Evolutionary conservation across 2,888 invertebrate genomes (phyloP).

Genomic region (Tenthredo distinguenda): DNA sequence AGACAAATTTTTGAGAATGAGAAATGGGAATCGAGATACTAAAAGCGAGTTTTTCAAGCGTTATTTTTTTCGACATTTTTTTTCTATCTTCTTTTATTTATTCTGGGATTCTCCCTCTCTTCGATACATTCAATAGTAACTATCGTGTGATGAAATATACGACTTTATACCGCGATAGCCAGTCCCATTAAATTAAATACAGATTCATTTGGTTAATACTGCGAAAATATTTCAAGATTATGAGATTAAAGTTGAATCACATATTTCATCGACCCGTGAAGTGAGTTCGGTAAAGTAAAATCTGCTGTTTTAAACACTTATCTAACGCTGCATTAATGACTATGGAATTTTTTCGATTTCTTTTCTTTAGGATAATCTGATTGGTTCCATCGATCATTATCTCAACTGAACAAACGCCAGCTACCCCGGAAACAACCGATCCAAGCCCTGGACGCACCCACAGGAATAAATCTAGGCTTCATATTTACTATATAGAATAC

Average conservation of each 20-base stretch:
- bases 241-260: not conserved
- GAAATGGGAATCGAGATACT: not conserved
- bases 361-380: constrained; percentile 66
- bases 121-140: not conserved
- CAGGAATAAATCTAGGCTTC: constrained; percentile 59
- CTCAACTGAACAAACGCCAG: constrained; percentile 68
- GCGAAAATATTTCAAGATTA: not conserved
- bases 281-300: not conserved
- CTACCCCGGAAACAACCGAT: constrained; percentile 70
- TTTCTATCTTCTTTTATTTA: not conserved
- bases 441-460: constrained; percentile 67
- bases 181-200: constrained; percentile 15
- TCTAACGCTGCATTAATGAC: not conserved
- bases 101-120: not conserved
- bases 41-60: not conserved
- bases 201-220: not conserved
- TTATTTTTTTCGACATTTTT: not conserved
- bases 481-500: constrained; percentile 42
- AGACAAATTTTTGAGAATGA: not conserved
- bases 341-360: not conserved
- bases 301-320: not conserved
- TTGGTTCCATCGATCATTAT: constrained; percentile 65
- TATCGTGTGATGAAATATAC: not conserved
- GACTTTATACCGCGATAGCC: not conserved
- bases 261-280: not conserved